Conservation (phyloP, 2,888 invertebrate species). For the Agonopterix alstromeriana region DNA sequence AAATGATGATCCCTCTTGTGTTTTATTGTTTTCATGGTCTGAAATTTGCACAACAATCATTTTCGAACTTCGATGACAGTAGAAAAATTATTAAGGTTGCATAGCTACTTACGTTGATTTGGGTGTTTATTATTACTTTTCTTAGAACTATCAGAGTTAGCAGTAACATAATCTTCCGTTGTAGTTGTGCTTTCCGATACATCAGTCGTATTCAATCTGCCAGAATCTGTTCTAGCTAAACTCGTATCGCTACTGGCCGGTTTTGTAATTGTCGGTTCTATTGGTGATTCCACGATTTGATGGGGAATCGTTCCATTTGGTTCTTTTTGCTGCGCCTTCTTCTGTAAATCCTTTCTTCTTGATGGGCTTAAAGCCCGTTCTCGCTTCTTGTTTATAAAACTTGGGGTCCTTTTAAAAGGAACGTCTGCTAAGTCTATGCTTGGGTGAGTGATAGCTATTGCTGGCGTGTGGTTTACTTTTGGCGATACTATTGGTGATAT, state of each 20-base stretch:
- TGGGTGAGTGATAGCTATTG: constrained; percentile 77
- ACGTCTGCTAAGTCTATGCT: constrained; percentile 67
- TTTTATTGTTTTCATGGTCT: constrained; percentile 77
- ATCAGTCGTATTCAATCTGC: constrained; percentile 84
- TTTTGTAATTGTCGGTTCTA: constrained; percentile 50
- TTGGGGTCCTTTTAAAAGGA: constrained; percentile 66
- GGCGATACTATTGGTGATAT: constrained; percentile 39
- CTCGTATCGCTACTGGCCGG: constrained; percentile 56
- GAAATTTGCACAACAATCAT: constrained; percentile 22
- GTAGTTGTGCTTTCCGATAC: constrained; percentile 92
- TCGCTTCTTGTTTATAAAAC: constrained; percentile 69
- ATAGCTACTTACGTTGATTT: constrained; percentile 58
- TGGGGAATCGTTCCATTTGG: constrained; percentile 58
- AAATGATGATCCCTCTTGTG: constrained; percentile 89
- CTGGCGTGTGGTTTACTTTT: constrained; percentile 64
- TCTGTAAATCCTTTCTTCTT: constrained; percentile 65
- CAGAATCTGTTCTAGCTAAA: constrained; percentile 83
- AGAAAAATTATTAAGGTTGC: not conserved
- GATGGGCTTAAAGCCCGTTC: constrained; percentile 72
- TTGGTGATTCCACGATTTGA: constrained; percentile 54
- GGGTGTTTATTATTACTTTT: constrained; percentile 72
- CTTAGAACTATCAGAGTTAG: constrained; percentile 86
- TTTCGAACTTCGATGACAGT: constrained; percentile 1
- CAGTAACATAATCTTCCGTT: constrained; percentile 92
- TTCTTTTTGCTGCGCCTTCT: constrained; percentile 55